Base-by-base conservation (phyloP, 64 coral and sea anemone genomes). In the Pocillopora verrucosa region DNA sequence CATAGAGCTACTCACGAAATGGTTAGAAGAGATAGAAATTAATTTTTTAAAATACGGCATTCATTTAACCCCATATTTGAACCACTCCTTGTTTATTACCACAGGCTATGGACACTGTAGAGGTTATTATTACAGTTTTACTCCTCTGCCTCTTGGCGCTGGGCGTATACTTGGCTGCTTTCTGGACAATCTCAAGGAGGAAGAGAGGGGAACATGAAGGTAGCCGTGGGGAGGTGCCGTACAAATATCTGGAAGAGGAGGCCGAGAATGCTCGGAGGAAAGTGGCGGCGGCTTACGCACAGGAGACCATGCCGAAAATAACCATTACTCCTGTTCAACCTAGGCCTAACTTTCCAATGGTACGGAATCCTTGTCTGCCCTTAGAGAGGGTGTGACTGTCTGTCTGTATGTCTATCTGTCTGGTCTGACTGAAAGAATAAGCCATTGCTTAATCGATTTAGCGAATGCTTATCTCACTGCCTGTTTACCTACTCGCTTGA, bases 301-400 rank as follows among this genome's bases (percentile, higher is more conserved):
- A 97, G 69, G 95, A 97, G 58, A 89, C 86, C 3, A 84, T 87
- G 16, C 95, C 91, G n/a, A 93, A 90, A 76, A 76, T 97, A n/a
- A 87, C 92, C 36, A 93, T 97, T 22, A 89, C 89, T 0, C 92
- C 95, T 11, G 92, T 97, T 15, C 95, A 97, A n/a, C 95, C 95
- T 76, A 82, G 88, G 17, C 91, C 84, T 76, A 78, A 88, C 41
- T 77, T 93, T 10, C 88, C 82, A 12, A 88, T 87, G 88, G 95
- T 97, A 91, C 16, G 76, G 16, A 35, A 56, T 4, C 38, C 17
- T 26, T 4, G n/a, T 63, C 16, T 63, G 12, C 11, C 4, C 61
- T 63, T 30, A 30, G 30, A 30, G 30, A 30, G 30, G 30, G 12
- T 63, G 19, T 70, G n/a, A 9, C 67, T 70, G 22, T 20, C 67